Conservation (phyloP, 2,888 invertebrate genomes). For the Poecilobothrus nobilitatus region DNA sequence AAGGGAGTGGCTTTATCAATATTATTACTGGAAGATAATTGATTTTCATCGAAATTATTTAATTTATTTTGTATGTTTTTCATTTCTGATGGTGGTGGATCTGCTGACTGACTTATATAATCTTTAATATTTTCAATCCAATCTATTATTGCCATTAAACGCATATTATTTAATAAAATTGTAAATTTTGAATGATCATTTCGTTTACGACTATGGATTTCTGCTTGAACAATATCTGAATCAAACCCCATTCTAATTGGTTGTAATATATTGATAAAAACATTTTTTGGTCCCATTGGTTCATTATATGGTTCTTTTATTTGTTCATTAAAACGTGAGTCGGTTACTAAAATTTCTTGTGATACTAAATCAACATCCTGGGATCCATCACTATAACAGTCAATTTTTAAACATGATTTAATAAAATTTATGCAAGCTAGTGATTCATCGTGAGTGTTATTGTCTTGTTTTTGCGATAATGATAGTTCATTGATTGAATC, state of each 20-base stretch:
- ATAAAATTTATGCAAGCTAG: conserved; percentile 87
- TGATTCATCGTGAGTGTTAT: conserved; percentile 34
- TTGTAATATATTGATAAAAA: conserved; percentile 81
- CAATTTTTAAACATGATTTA: conserved; percentile 75
- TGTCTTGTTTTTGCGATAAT: conserved; percentile 15
- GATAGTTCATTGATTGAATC: neutral
- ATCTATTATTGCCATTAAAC: conserved; percentile 85
- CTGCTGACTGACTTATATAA: conserved; percentile 56
- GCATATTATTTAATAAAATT: conserved; percentile 86
- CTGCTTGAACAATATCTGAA: conserved; percentile 56
- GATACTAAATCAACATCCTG: conserved; percentile 90
- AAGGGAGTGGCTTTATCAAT: conserved; percentile 26
- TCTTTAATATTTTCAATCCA: conserved; percentile 82
- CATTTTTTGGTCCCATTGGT: conserved; percentile 52
- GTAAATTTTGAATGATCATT: conserved; percentile 69
- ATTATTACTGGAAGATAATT: conserved; percentile 17
- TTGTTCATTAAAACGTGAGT: conserved; percentile 29
- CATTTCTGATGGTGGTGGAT: conserved; percentile 34
- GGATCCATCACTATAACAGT: conserved; percentile 77
- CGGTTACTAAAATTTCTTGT: conserved; percentile 51
- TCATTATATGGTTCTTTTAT: conserved; percentile 15
- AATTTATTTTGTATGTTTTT: conserved; percentile 26
- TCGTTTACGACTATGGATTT: conserved; percentile 64
- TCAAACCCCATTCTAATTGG: conserved; percentile 53
- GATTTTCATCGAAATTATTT: conserved; percentile 7